Conservation (phyloP, 2,888 invertebrate genomes). For the Temnothorax rugatulus region DNA sequence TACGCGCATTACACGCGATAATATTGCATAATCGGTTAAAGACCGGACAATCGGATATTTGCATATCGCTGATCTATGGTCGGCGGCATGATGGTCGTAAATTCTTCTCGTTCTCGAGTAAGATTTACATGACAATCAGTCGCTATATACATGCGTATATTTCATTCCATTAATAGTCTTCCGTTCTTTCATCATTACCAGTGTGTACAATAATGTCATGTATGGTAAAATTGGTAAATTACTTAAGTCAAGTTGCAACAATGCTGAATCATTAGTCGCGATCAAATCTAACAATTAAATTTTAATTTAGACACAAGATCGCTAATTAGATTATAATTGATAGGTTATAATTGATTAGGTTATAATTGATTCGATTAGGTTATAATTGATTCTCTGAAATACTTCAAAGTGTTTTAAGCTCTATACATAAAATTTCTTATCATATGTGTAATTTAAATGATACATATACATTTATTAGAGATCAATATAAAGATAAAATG, state of each 20-base stretch:
- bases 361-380: neutral
- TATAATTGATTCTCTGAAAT: neutral
- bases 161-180: slow-evolving; percentile 13
- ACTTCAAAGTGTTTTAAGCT: neutral
- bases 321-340: neutral
- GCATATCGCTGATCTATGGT: slow-evolving; percentile 39
- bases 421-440: neutral
- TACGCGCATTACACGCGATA: slow-evolving; percentile 17
- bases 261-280: slow-evolving; percentile 14
- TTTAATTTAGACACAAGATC: neutral
- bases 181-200: neutral
- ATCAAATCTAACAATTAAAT: slow-evolving; percentile 19
- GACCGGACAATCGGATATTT: slow-evolving; percentile 38
- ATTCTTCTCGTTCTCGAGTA: slow-evolving; percentile 33
- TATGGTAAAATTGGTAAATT: neutral
- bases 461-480: neutral
- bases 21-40: slow-evolving; percentile 46
- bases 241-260: slow-evolving; percentile 2
- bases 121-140: slow-evolving; percentile 44
- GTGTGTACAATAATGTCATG: neutral
- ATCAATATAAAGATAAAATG: neutral
- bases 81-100: neutral
- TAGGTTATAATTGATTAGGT: neutral
- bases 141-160: neutral
- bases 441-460: neutral